phyloP scores from a whole-genome alignment of 2,888 invertebrate genomes.

The Drosophila lacicola region DNA sequence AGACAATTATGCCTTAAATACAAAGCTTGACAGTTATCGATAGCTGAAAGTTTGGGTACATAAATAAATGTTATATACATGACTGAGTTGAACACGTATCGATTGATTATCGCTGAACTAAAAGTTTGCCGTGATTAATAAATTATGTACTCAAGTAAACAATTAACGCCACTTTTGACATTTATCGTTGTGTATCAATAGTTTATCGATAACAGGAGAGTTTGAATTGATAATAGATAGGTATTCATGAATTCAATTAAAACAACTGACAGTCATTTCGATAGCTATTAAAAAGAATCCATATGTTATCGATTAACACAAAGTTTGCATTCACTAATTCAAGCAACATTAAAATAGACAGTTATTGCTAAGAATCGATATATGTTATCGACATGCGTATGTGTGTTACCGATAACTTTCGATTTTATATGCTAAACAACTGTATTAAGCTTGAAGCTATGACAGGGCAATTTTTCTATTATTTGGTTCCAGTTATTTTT shows the following conservation, averaged over 20 bases:
- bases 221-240: too few relatives aligned
- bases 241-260: too few relatives aligned
- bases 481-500: not conserved
- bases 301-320: not conserved
- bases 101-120: not conserved
- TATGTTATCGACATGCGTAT: not conserved
- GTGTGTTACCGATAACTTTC: not conserved
- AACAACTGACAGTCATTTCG: too few relatives aligned
- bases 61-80: too few relatives aligned
- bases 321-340: not conserved
- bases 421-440: not conserved
- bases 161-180: not conserved
- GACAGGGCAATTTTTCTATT: constrained; percentile 3
- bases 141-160: not conserved
- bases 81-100: too few relatives aligned
- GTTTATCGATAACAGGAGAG: too few relatives aligned
- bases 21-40: too few relatives aligned
- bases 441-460: not conserved
- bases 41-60: too few relatives aligned
- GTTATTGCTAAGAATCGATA: too few relatives aligned
- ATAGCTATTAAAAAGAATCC: too few relatives aligned
- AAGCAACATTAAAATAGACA: too few relatives aligned
- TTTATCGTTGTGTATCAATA: too few relatives aligned
- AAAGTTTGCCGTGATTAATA: not conserved
- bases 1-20: not conserved